A percentile compares a stretch with the other conserved stretches of the same genome.
phyloP scores from a whole-genome alignment of 2,888 invertebrate species.

The Caenorhabditis drosophilae region DNA sequence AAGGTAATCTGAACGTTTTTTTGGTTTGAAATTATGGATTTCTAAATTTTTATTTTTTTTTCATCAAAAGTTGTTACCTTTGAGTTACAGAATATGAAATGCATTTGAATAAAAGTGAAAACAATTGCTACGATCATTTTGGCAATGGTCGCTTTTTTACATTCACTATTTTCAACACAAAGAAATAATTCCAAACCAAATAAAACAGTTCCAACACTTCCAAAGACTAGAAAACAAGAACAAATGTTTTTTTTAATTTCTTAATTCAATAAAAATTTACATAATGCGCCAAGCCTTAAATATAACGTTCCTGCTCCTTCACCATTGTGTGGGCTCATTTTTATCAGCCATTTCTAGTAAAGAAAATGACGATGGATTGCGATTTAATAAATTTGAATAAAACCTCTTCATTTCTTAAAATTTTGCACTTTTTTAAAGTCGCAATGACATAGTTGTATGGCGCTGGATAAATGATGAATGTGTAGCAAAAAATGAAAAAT shows the following conservation, averaged over 20 bases:
- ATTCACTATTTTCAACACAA: constrained; percentile 52
- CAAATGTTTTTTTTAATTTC: constrained; percentile 1
- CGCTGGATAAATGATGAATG: constrained; percentile 63
- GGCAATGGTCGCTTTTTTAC: constrained; percentile 46
- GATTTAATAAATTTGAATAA: too few species aligned
- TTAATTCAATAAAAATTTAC: constrained; percentile 39
- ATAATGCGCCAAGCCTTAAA: constrained; percentile 62
- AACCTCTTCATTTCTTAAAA: constrained; percentile 35
- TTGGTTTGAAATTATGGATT: too few species aligned
- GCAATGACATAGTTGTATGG: constrained; percentile 45
- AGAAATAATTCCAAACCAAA: constrained; percentile 67
- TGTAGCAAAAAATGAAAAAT: constrained; percentile 63
- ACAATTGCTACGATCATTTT: constrained; percentile 64
- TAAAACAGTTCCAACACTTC: constrained; percentile 64
- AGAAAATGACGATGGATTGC: too few species aligned
- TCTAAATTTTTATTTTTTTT: too few species aligned
- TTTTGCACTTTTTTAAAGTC: constrained; percentile 13
- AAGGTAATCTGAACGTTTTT: constrained; percentile 55
- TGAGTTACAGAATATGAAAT: constrained; percentile 68
- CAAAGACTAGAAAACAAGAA: constrained; percentile 58
- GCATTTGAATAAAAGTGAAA: constrained; percentile 69
- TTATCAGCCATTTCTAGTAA: constrained; percentile 48
- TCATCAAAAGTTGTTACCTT: constrained; percentile 48
- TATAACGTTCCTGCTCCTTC: constrained; percentile 66
- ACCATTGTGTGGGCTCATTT: constrained; percentile 52